Evolutionary conservation across 2,113 vertebrate species (phyloP).

Genomic region (Gallinago paraguaiae): DNA sequence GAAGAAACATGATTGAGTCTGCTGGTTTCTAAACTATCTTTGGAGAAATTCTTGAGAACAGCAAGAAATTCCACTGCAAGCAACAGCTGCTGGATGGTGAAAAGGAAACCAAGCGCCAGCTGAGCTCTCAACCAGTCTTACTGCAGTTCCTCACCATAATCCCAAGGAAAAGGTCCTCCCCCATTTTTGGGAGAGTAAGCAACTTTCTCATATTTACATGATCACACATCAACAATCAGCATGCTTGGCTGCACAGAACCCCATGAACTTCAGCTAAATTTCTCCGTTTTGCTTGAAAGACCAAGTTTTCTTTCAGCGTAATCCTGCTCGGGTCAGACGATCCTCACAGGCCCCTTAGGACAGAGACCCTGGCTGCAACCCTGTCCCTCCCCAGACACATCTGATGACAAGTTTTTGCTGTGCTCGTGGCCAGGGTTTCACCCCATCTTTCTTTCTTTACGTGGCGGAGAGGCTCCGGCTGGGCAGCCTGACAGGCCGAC

Average conservation of each 20-base stretch:
- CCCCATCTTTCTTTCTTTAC: neutral
- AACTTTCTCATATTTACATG: neutral
- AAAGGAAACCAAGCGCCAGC: neutral
- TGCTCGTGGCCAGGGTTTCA: neutral
- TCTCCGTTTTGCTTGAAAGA: neutral
- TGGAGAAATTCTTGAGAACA: neutral
- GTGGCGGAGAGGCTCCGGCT: fast-evolving
- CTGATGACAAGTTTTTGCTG: neutral
- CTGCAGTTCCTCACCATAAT: neutral
- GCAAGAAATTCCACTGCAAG: neutral
- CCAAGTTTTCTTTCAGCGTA: neutral
- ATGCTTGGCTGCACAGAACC: neutral
- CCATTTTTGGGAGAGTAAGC: neutral
- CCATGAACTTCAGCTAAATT: neutral
- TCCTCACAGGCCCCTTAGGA: neutral
- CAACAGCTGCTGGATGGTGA: neutral
- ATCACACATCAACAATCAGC: neutral
- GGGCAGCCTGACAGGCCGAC: neutral
- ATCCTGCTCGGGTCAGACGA: neutral
- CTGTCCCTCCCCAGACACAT: neutral
- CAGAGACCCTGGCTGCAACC: neutral
- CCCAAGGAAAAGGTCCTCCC: neutral
- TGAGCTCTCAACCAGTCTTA: neutral
- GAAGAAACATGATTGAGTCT: neutral
- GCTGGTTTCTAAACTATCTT: neutral